Evolutionary conservation across 1,140 invertebrate genomes (phyloP), one percentile per base, ranked within the genome.

Genomic region (Drosophila nigromelanica): DNA sequence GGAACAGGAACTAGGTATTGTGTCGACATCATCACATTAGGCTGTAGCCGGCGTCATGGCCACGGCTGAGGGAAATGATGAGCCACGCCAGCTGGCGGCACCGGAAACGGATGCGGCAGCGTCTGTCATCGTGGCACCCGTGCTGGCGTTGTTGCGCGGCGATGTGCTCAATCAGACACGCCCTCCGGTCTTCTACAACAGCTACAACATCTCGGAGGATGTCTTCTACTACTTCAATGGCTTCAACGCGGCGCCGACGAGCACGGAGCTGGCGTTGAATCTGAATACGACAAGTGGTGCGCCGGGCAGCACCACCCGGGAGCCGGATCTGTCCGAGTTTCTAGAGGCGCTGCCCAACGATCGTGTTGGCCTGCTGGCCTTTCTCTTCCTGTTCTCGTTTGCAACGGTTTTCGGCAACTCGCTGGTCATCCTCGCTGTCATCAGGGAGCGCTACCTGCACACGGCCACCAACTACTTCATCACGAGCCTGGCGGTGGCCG

Each of bases 401-500:
- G 96, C 98, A 43, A 99, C 98, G 0, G 95, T 99, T 0, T 99
- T 99, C 92, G 98, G 98, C 43, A 99, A 99, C 92, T 96, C 98
- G 71, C 94, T 99, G 18, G 98, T 99, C 5, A 99, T 99, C 51
- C 91, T 99, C 69, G 97, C 97, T 24, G 98, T 99, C 7, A 95
- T 96, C 37, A 93, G 97, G 43, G 98, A 99, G 91, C 93, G 98
- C 48, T 95, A 97, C 52, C 92, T 99, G 6, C 97, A 98, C 90
- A 98, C 98, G 11, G 97, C 97, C 24, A 99, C 98, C 24, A 99
- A 99, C 93, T 99, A 99, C 91, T 99, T 99, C 92, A 99, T 99
- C 72, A 98, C 99, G 35, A 98, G 98, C 56, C 93, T 99, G 48
- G 98, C 98, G 5, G 95, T 99, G 8, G 98, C 99, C 0, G 99